Percentiles rank a stretch among this genome's conserved stretches.
These are phyloP conservation scores for Zelleria hepariella DNA, from an alignment of 2,888 invertebrate genomes.

Conservation along the genomic window DNA sequence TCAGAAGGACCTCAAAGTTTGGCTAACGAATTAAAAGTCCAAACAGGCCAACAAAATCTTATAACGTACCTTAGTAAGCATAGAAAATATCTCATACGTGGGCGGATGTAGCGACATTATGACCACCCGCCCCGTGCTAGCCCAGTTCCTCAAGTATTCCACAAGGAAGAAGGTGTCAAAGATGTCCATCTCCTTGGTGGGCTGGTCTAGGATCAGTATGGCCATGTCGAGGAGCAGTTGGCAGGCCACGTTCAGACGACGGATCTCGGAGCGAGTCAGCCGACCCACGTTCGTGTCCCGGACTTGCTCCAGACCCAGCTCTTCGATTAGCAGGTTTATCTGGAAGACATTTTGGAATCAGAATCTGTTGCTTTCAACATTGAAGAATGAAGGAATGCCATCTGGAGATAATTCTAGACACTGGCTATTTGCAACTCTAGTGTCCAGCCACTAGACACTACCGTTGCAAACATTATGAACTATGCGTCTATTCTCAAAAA, in stretches of 20 bases:
- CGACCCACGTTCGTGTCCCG: slow-evolving; percentile 87
- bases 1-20: too few species aligned
- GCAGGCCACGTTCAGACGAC: slow-evolving; percentile 90
- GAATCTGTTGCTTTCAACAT: too few species aligned
- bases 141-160: slow-evolving; percentile 95
- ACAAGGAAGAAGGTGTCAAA: slow-evolving; percentile 96
- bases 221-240: slow-evolving; percentile 90
- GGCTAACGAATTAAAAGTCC: too few species aligned
- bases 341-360: slow-evolving; percentile 57
- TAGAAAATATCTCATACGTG: slow-evolving; percentile 95
- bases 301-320: slow-evolving; percentile 91
- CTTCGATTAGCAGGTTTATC: slow-evolving; percentile 92
- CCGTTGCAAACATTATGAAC: too few species aligned
- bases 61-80: slow-evolving; percentile 80
- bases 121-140: slow-evolving; percentile 83
- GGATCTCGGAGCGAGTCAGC: slow-evolving; percentile 89
- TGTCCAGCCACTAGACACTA: too few species aligned
- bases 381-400: not conserved
- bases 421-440: not conserved
- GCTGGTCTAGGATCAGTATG: slow-evolving; percentile 89
- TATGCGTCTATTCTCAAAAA: too few species aligned
- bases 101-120: slow-evolving; percentile 94
- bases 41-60: slow-evolving; percentile 5
- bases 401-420: not conserved
- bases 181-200: slow-evolving; percentile 91